A percentile compares a stretch with the other conserved stretches of the same genome.
phyloP scores from a whole-genome alignment of 2,113 vertebrate species.

The Aix galericulata region DNA sequence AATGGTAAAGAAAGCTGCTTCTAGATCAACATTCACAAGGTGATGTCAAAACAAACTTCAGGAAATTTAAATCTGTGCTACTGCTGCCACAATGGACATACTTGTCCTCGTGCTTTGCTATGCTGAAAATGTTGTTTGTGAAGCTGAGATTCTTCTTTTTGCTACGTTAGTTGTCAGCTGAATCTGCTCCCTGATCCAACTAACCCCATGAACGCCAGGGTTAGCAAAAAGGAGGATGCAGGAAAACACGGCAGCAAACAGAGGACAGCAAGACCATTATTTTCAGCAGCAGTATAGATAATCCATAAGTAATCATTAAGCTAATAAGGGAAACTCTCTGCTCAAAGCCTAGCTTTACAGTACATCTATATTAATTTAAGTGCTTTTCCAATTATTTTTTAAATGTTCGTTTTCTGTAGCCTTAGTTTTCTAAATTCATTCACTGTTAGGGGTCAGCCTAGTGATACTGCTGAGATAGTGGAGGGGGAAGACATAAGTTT shows the following conservation, averaged over 20 bases:
- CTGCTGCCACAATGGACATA: not conserved
- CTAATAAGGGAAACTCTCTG: not conserved
- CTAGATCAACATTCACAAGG: not conserved
- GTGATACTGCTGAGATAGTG: not conserved
- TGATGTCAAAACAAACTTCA: not conserved
- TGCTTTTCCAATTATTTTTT: not conserved
- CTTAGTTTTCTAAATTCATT: not conserved
- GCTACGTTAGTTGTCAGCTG: not conserved
- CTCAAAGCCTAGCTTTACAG: not conserved
- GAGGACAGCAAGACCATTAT: not conserved
- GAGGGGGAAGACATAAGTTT: conserved; percentile 18
- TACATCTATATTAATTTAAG: not conserved
- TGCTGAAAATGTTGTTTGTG: not conserved
- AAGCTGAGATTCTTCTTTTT: not conserved
- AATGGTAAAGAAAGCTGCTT: not conserved
- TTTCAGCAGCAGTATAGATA: not conserved
- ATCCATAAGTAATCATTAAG: not conserved
- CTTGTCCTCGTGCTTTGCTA: not conserved
- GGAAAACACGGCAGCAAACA: not conserved
- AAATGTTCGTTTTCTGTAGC: not conserved
- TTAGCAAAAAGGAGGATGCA: not conserved
- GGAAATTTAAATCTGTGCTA: not conserved
- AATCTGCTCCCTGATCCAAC: not conserved
- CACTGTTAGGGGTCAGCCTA: not conserved
- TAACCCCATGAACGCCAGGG: not conserved